phyloP scores from a whole-genome alignment of 2,113 vertebrate genomes.

The Burhinus bistriatus region DNA sequence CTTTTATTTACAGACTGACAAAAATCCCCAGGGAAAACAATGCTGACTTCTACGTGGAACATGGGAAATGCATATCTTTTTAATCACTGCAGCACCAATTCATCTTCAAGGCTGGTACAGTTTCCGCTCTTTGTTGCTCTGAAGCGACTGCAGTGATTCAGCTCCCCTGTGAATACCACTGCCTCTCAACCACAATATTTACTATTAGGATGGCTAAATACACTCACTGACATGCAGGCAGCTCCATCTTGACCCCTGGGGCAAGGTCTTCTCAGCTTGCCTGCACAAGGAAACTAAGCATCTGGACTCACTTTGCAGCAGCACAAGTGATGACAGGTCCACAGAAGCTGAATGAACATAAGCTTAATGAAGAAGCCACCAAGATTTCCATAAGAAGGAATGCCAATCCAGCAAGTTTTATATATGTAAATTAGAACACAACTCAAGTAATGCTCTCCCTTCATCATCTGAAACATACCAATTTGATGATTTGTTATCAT shows the following conservation, averaged over 20 bases:
- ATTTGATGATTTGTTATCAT: background rate
- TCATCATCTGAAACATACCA: background rate
- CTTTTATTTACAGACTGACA: constrained; percentile 31
- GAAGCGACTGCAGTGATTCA: background rate
- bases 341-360: background rate
- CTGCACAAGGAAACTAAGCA: background rate
- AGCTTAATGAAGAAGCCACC: background rate
- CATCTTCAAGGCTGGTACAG: background rate
- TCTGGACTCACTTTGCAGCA: background rate
- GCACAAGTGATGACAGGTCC: background rate
- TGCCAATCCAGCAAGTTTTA: background rate
- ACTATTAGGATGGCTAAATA: background rate
- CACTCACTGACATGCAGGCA: background rate
- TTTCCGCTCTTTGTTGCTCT: constrained; percentile 15
- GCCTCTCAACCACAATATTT: constrained; percentile 23
- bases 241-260: background rate
- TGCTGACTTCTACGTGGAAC: background rate
- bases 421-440: background rate
- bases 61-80: background rate
- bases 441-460: background rate
- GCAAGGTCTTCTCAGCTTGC: background rate
- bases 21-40: constrained; percentile 13
- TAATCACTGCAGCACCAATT: constrained; percentile 6
- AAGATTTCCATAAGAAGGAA: background rate
- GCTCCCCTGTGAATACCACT: constrained; percentile 3